Percentiles rank a stretch among this genome's conserved stretches.
Conservation (phyloP, 1,140 invertebrate species). For the Formica exsecta region DNA sequence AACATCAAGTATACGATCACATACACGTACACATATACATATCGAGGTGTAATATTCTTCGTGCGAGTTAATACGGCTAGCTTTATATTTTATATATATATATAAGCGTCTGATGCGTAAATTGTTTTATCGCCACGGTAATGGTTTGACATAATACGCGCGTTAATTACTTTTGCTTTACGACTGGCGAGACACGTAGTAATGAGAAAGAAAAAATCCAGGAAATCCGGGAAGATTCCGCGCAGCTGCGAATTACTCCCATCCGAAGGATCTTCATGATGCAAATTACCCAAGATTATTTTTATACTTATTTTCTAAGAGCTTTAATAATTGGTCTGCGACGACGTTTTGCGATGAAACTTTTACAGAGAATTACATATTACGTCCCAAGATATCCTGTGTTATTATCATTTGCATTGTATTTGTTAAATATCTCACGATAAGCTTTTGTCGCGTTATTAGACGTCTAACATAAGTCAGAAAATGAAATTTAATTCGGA, state of each 20-base stretch:
- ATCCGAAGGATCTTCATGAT: slow-evolving; percentile 45
- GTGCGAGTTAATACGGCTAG: slow-evolving; percentile 45
- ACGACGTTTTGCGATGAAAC: slow-evolving; percentile 13
- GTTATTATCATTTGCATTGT: not conserved
- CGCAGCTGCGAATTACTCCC: slow-evolving; percentile 38
- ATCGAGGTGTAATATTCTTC: not conserved
- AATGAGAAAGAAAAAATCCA: not conserved
- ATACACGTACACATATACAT: too few species aligned
- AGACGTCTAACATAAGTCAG: not conserved
- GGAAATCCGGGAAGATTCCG: slow-evolving; percentile 22
- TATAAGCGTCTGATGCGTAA: slow-evolving; percentile 44
- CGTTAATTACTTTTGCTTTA: slow-evolving; percentile 75
- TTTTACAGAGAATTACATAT: not conserved
- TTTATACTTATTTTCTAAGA: slow-evolving; percentile 30
- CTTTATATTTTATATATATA: not conserved
- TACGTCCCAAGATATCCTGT: not conserved
- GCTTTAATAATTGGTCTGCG: slow-evolving; percentile 7
- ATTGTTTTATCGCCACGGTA: slow-evolving; percentile 50
- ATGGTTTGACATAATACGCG: slow-evolving; percentile 41
- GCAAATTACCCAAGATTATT: slow-evolving; percentile 36
- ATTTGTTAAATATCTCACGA: not conserved
- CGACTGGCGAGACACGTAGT: slow-evolving; percentile 41
- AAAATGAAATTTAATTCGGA: not conserved
- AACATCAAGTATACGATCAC: not conserved
- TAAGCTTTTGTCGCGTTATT: not conserved